Conservation (phyloP, 92 coral and sea anemone species). For the Hydrozoanthus gracilis region DNA sequence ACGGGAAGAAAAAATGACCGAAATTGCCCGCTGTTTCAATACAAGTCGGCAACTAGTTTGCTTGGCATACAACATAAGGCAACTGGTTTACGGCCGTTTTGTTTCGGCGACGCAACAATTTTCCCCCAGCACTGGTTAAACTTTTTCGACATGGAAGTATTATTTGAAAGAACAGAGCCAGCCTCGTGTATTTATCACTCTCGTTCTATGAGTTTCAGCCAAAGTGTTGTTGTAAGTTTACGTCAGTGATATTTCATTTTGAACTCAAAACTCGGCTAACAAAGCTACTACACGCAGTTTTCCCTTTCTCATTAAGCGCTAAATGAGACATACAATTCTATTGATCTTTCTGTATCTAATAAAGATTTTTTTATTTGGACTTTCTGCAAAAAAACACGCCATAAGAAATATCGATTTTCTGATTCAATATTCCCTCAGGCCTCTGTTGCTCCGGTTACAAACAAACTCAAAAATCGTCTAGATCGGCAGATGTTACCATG, state of each 20-base stretch:
- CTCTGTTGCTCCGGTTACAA: constrained; percentile 30
- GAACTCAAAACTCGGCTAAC: too few relatives aligned
- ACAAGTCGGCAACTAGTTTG: constrained; percentile 22
- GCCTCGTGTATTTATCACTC: too few relatives aligned
- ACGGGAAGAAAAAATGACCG: constrained; percentile 16
- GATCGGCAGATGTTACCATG: constrained; percentile 9
- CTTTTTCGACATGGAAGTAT: too few relatives aligned
- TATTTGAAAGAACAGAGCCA: too few relatives aligned
- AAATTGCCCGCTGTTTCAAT: constrained; percentile 38
- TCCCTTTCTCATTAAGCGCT: too few relatives aligned
- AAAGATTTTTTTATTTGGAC: background rate
- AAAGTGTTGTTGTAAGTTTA: too few relatives aligned
- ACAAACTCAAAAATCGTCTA: constrained; percentile 20
- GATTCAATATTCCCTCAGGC: background rate
- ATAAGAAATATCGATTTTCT: background rate
- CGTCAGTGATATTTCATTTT: background rate
- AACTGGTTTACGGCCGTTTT: background rate
- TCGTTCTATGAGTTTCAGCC: too few relatives aligned
- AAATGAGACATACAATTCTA: background rate
- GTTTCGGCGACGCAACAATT: background rate
- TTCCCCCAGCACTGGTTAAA: background rate
- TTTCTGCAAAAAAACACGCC: background rate
- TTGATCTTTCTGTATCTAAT: background rate
- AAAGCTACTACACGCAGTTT: too few relatives aligned
- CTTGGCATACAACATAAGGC: background rate